Base-by-base conservation (phyloP, 2,113 vertebrate species). In the Astur gentilis region DNA sequence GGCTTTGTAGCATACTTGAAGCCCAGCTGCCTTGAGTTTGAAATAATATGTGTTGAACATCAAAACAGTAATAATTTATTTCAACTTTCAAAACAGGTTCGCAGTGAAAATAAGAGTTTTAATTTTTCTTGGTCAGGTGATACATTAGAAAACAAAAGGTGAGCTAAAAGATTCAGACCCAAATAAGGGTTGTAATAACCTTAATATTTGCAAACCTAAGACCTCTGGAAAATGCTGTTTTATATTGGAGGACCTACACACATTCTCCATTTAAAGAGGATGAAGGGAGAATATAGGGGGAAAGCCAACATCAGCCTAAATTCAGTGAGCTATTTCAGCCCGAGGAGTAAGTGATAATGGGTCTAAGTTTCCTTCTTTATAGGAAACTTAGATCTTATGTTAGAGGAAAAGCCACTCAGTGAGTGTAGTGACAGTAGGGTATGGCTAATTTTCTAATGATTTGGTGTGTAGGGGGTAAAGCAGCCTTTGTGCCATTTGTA, bases 381-480 rank as follows among this genome's bases (percentile, higher is more conserved):
- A 31, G 31, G 12, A 65, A 72, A 67, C 16, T 52, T 49, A 20
- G 36, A 11, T 67, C 11, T 40, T 58, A 2, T 6, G 19, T 42
- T 50, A 38, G 22, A 70, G 40, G 10, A 10, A 60, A 32, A 61
- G 7, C 10, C 50, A 4, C 40, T 91, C 12, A 11, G 16, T 2
- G 0, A 23, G 12, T 23, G 4, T 38, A n/a, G 19, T 40, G 31
- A 13, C 11, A 18, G 26, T 29, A 42, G 10, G 7, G 16, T 31
- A 70, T 10, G 9, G 18, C 44, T 80, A 12, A 60, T 66, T 87
- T 83, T 66, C 31, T 70, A 73, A 22, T 0, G 0, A 6, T 17
- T 5, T 1, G 3, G 17, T 40, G 0, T 10, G 9, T 15, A 42
- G 25, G 2, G 9, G 6, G 2, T 69, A 70, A 32, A 77, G 26